These are phyloP conservation scores for Gryllus bimaculatus DNA, from an alignment of 1,140 invertebrate species.

Conservation along the genomic window DNA sequence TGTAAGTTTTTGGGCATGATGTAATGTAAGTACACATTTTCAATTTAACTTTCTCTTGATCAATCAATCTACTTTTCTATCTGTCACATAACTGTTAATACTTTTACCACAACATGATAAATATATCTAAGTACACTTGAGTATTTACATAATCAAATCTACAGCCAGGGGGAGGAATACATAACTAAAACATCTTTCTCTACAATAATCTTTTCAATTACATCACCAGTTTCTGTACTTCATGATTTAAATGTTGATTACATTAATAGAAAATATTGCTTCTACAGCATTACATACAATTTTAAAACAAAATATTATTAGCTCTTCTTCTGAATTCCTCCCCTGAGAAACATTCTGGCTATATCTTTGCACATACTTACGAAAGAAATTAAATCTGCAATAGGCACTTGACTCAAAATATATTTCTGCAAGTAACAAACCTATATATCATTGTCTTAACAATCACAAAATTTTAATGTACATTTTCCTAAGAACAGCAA, in stretches of 20 bases:
- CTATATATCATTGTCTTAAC: not conserved
- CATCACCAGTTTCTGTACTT: not conserved
- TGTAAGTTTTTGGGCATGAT: too few species aligned
- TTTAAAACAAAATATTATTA: not conserved
- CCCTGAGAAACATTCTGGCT: constrained; percentile 6
- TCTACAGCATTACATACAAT: too few species aligned
- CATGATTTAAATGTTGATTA: not conserved
- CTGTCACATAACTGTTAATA: too few species aligned
- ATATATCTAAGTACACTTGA: constrained; percentile 1
- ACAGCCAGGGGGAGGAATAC: not conserved
- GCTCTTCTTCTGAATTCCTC: not conserved
- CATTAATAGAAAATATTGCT: not conserved
- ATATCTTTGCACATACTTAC: not conserved
- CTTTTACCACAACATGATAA: too few species aligned
- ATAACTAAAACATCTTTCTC: not conserved
- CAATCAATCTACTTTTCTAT: too few species aligned
- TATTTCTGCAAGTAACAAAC: constrained; percentile 8
- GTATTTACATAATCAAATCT: not conserved
- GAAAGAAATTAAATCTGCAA: constrained; percentile 13
- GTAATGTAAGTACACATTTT: too few species aligned
- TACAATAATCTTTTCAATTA: not conserved
- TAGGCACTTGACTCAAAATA: constrained; percentile 18
- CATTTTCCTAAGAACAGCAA: too few species aligned
- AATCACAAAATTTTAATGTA: too few species aligned
- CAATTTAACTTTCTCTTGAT: too few species aligned